phyloP scores from a whole-genome alignment of 2,113 vertebrate genomes.

The Lepus timidus region DNA sequence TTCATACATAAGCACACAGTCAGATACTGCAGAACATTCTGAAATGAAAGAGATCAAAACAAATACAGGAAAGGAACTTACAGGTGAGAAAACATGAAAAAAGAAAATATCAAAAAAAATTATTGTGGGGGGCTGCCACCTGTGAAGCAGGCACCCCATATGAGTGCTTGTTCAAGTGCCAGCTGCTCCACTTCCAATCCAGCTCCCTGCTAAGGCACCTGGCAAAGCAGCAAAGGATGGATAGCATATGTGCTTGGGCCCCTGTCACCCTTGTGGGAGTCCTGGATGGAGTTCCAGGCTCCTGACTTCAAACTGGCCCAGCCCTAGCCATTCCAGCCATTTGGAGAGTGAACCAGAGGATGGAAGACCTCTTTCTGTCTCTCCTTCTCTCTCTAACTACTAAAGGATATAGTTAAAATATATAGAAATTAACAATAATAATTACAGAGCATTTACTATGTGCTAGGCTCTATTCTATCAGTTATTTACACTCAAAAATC shows the following conservation, averaged over 20 bases:
- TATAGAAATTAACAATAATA: conserved; percentile 25
- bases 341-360: no score
- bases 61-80: conserved; percentile 54
- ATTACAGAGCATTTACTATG: conserved; percentile 30
- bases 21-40: conserved; percentile 56
- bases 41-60: conserved; percentile 67
- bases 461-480: not conserved
- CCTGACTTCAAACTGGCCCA: no score
- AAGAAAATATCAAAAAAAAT: conserved; percentile 26
- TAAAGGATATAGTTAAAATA: conserved; percentile 18
- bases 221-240: no score
- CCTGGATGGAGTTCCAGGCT: no score
- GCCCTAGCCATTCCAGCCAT: no score
- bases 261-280: no score
- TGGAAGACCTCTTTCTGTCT: no score
- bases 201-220: no score
- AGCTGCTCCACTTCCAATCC: no score
- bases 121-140: not conserved
- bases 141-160: no score
- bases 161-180: no score
- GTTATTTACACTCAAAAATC: not conserved
- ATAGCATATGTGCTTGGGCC: no score
- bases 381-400: not conserved
- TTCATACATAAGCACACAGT: not conserved
- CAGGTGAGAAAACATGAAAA: conserved; percentile 40